Base-by-base conservation (phyloP, 2,797 vertebrate species). In the Huso huso region DNA sequence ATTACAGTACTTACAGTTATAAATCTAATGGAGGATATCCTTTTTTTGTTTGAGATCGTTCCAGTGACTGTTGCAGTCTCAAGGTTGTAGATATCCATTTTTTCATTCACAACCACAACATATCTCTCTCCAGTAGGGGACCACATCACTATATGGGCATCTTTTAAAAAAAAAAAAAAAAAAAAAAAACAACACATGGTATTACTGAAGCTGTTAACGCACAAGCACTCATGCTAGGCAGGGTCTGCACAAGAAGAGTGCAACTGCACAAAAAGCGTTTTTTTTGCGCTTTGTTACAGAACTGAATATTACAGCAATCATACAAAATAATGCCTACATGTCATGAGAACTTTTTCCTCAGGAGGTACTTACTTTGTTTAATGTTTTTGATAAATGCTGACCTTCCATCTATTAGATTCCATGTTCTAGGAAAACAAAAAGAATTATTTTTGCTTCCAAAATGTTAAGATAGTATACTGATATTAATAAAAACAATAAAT, bases 351-450 rank as follows among this genome's bases (percentile, higher is more conserved):
- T n/a, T 37, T 49, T 23, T 12, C 8, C 11, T 10, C 23, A 7
- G 12, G 9, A 13, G 65, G 69, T 58, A 82, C 95, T 93, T 81
- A 99, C 97, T 95, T 77, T 93, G 90, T 75, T 97, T 99, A 75
- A 99, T 90, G 74, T 97, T 99, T 88, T 98, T 99, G 79, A 97
- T 92, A 76, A 97, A 99, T 15, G 96, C 96, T 1, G 93, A 92
- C 79, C 95, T 85, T 79, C 97, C 97, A 63, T 92, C 93, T 62
- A 90, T 86, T 65, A 99, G 93, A 85, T 99, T 99, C 97, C 97
- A 99, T 0, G 97, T 99, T 83, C 97, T 99, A 73, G 67, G 86
- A 83, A 71, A 83, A n/a, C 88, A 18, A 9, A 75, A n/a, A 57
- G 51, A 68, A 9, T 3, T 6, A 73, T 5, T 37, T 37, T 37